These are phyloP conservation scores for Acipenser ruthenus DNA, from an alignment of 2,797 vertebrate species.

Conservation along the genomic window DNA sequence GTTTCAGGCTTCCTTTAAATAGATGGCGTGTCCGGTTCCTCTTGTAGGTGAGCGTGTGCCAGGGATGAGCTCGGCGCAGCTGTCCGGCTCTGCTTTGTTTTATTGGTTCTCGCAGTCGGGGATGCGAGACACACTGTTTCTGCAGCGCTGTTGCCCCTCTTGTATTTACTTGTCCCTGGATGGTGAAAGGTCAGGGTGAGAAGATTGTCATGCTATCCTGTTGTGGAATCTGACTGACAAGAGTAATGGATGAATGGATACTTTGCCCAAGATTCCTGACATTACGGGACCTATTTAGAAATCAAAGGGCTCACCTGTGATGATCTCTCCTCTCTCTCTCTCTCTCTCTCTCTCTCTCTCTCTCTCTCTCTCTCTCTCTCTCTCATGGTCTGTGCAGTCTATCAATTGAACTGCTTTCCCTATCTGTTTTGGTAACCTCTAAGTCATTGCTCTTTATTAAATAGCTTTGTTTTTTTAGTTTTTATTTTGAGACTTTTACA, in stretches of 20 bases:
- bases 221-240: slow-evolving; percentile 3
- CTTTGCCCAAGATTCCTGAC: slow-evolving; percentile 35
- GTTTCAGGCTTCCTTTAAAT: neutral
- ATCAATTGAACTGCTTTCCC: too few relatives aligned
- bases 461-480: too few relatives aligned
- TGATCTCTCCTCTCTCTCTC: too few relatives aligned
- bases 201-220: slow-evolving; percentile 7
- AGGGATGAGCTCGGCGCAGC: neutral
- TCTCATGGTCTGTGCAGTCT: too few relatives aligned
- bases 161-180: slow-evolving; percentile 2
- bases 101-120: slow-evolving; percentile 34
- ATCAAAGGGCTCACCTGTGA: neutral
- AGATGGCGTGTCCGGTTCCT: neutral
- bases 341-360: too few relatives aligned
- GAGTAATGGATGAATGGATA: slow-evolving; percentile 11
- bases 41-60: neutral
- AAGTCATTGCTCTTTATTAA: too few relatives aligned
- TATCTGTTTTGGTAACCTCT: too few relatives aligned
- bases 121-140: slow-evolving; percentile 17
- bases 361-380: too few relatives aligned
- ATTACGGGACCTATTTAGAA: slow-evolving; percentile 25
- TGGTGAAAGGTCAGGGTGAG: slow-evolving; percentile 7
- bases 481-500: too few relatives aligned
- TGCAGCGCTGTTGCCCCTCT: neutral
- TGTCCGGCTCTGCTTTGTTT: neutral